These are phyloP conservation scores for Heterohyrax brucei DNA, from an alignment of 2,797 vertebrate genomes.

Conservation along the genomic window DNA sequence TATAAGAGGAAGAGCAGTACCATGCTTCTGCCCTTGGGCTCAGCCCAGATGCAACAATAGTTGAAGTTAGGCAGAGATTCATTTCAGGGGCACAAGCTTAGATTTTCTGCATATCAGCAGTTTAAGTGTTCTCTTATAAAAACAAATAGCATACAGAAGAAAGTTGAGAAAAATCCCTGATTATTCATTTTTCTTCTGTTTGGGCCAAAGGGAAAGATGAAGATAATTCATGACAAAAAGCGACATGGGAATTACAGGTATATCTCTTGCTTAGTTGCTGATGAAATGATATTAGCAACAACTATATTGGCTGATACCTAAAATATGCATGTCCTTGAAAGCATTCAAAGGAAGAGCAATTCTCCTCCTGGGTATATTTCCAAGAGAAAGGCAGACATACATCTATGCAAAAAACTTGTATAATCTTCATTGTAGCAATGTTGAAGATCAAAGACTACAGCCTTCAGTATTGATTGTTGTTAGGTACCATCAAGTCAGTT, in stretches of 20 bases:
- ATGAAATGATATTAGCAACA: accelerated
- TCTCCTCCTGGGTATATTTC: accelerated
- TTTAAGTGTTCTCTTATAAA: neutral
- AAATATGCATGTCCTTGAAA: accelerated
- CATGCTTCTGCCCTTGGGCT: accelerated
- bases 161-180: accelerated
- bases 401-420: accelerated
- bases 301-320: neutral
- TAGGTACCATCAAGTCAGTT: no score
- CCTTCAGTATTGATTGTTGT: neutral
- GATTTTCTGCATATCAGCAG: conserved; percentile 50
- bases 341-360: no score
- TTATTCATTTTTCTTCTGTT: neutral
- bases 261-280: accelerated
- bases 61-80: neutral
- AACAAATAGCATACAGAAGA: accelerated
- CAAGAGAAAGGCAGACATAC: accelerated
- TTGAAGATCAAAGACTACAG: neutral
- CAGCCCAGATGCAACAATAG: neutral
- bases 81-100: accelerated
- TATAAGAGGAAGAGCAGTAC: no score
- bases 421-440: accelerated
- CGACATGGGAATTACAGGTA: accelerated
- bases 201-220: neutral
- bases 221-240: accelerated